A percentile compares a stretch with the other conserved stretches of the same genome.
These are phyloP conservation scores for Hephaestus fuliginosus DNA, from an alignment of 2,797 vertebrate species.

Conservation along the genomic window DNA sequence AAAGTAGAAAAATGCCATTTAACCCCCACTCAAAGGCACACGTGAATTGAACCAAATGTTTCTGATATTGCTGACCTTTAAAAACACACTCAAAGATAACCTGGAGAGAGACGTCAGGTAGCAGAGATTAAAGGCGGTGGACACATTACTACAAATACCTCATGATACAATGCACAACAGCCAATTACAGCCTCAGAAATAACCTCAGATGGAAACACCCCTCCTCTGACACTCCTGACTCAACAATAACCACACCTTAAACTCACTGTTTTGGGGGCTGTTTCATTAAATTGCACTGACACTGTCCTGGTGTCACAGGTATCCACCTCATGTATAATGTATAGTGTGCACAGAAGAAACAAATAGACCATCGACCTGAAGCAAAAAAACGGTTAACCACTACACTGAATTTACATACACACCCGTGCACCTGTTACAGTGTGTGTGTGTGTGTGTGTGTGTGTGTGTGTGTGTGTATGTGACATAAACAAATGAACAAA, in stretches of 20 bases:
- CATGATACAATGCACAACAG: not conserved
- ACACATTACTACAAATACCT: not conserved
- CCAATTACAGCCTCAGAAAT: not conserved
- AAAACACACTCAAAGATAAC: constrained; percentile 23
- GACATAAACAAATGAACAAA: not conserved
- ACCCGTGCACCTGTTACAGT: constrained; percentile 27
- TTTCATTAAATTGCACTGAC: constrained; percentile 4
- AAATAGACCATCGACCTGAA: not conserved
- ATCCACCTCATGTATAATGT: constrained; percentile 12
- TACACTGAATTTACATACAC: not conserved
- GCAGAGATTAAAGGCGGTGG: constrained; percentile 28
- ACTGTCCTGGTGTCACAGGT: not conserved
- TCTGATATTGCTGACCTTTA: constrained; percentile 23
- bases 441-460: not conserved
- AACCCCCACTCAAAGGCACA: not conserved
- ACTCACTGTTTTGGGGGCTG: not conserved
- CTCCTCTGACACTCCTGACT: not conserved
- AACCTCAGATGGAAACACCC: not conserved
- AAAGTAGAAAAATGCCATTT: not conserved
- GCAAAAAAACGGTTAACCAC: not conserved
- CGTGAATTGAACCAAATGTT: not conserved
- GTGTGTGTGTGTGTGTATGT: not conserved
- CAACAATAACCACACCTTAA: not conserved
- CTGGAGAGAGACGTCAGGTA: not conserved
- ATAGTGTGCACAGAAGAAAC: not conserved